Evolutionary conservation across 2,113 vertebrate genomes (phyloP), one percentile per base, ranked within the genome.

Genomic region (Euleptes europaea): DNA sequence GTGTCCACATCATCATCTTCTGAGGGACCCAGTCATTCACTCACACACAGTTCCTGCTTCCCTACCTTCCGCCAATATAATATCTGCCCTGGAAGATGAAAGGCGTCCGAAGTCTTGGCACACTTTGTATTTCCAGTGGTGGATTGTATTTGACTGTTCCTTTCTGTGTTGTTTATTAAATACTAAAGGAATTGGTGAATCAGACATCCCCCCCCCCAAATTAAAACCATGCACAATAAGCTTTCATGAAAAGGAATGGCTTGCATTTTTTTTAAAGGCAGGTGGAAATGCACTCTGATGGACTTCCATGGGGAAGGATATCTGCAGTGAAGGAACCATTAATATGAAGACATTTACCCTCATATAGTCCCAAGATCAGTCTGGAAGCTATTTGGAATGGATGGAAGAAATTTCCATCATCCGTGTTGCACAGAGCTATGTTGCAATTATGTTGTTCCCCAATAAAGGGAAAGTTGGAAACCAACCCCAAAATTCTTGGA

Each of bases 31-130:
- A 88, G 63, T 23, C 80, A 77, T 38, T 69, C 26, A 60, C 0
- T 71, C 65, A 44, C 38, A 0, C 40, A 35, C 0, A 0, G 33
- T 6, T 70, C n/a, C 35, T 85, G 74, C 80, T 82, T 86, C 89
- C 82, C n/a, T 57, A 83, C 0, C 2, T 87, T 72, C 83, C 83
- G 72, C 19, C 49, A 89, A 88, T 47, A 47, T 65, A 71, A 84
- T 85, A 77, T n/a, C n/a, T 72, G 6, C 5, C 77, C 14, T 35
- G 82, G 65, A 54, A 90, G 72, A 38, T 49, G 69, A 85, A 85
- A 85, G 76, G 67, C 67, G 80, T 65, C 54, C 40, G 84, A 88
- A 88, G 17, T 31, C 60, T 83, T 88, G 90, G 38, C 12, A 69
- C 87, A 19, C n/a, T 44, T 82, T 80, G 74, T 74, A 65, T 51